phyloP scores from a whole-genome alignment of 1,140 invertebrate species.

The Reticulitermes speratus region DNA sequence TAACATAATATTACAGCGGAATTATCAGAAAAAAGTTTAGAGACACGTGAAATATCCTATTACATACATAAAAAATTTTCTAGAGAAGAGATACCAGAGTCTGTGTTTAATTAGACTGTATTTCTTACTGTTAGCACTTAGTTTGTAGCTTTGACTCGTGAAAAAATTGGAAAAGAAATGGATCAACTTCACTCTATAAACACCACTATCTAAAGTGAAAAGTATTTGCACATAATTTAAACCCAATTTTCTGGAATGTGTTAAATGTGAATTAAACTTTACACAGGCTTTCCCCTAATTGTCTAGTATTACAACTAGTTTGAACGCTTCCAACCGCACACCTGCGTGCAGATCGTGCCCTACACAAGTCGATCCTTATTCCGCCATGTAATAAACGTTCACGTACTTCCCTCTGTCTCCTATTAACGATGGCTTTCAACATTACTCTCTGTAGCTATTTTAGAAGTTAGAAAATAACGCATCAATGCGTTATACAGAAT shows the following conservation, averaged over 20 bases:
- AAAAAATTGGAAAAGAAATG: too few relatives aligned
- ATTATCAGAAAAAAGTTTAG: too few relatives aligned
- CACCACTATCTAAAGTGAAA: neutral
- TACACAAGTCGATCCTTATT: neutral
- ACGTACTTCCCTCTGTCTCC: neutral
- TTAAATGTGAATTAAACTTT: neutral
- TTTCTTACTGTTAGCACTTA: too few relatives aligned
- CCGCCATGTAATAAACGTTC: neutral
- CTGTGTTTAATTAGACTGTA: too few relatives aligned
- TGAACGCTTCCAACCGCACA: neutral
- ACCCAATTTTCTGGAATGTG: neutral
- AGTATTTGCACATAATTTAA: neutral
- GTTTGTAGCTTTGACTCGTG: too few relatives aligned
- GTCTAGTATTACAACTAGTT: neutral
- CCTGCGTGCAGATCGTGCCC: neutral
- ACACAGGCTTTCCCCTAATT: neutral
- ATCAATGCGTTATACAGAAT: too few relatives aligned
- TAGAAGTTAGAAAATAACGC: too few relatives aligned
- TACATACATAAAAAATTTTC: too few relatives aligned
- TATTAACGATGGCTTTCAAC: neutral
- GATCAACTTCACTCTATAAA: too few relatives aligned
- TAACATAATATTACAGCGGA: too few relatives aligned
- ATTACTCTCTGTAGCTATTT: neutral
- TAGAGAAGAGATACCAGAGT: too few relatives aligned
- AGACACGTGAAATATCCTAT: too few relatives aligned